Base-by-base conservation (phyloP, 2,888 invertebrate species). In the Diachrysia chrysitis region DNA sequence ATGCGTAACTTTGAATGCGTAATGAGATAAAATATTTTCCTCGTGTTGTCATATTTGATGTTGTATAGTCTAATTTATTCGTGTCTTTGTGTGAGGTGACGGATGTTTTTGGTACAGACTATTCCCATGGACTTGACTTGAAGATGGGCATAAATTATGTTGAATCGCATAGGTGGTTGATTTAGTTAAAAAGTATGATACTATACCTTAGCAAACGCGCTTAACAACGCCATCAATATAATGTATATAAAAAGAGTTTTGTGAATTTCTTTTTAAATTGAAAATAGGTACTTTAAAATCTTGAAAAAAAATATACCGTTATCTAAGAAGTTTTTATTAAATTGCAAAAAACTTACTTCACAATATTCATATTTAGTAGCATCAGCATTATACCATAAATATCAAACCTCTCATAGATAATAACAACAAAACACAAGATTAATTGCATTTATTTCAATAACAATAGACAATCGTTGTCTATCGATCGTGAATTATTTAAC, bases 21-120 rank as follows among this genome's bases (percentile, higher is more conserved):
- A 95, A 95, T 95, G 93, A 91, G 93, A 92, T 94, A 89, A 93
- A 94, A 95, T 95, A 92, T 95, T 95, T 94, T 94, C 89, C 90
- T 88, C 90, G 63, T 76, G 87, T 85, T 93, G 94, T 93, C 94
- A 93, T 89, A 91, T 92, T 91, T 91, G 65, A 84, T 89, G 84
- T 89, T 92, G 86, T 91, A 89, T 90, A 83, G 85, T 85, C 64
- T 91, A 89, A 89, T 90, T 78, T 89, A 90, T 88, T 83, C 86
- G 42, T 56, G 62, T 68, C 78, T 82, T 89, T 89, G 85, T 90
- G 71, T 78, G 54, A 83, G 82, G 85, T 90, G 88, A 89, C 88
- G 84, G 82, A 88, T 87, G 82, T 77, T 85, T 69, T 48, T 71
- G 51, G 25, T 58, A 57, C 58, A 58, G 62, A 62, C 21, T 64